A percentile compares a stretch with the other conserved stretches of the same genome.
phyloP scores from a whole-genome alignment of 2,888 invertebrate genomes.

The Cephus runcator region DNA sequence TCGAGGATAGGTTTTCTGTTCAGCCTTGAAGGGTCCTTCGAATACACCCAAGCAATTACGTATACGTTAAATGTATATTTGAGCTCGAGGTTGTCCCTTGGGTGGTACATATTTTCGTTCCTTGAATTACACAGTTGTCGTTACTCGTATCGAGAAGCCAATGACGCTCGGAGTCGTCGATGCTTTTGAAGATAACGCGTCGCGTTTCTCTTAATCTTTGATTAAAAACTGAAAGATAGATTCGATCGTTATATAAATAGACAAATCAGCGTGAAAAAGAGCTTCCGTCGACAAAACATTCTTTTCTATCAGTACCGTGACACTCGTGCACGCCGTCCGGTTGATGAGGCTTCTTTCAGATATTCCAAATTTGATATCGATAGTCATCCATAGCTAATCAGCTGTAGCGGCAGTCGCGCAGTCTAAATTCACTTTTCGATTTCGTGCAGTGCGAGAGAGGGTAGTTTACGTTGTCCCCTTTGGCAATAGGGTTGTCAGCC shows the following conservation, averaged over 20 bases:
- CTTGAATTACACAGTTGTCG: background rate
- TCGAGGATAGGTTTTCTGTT: background rate
- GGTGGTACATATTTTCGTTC: background rate
- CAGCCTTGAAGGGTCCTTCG: background rate
- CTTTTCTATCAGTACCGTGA: background rate
- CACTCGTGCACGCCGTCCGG: background rate
- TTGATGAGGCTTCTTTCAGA: background rate
- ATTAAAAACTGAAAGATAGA: background rate
- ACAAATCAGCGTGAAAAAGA: background rate
- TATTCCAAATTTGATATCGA: background rate
- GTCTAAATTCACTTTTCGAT: background rate
- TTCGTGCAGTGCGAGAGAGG: background rate
- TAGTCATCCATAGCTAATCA: background rate
- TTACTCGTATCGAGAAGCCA: background rate
- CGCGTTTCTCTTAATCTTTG: background rate
- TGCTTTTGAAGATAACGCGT: background rate
- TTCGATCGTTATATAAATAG: background rate
- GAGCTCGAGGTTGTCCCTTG: background rate
- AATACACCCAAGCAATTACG: background rate
- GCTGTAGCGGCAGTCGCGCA: background rate
- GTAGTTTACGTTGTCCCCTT: background rate
- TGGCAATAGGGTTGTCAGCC: background rate
- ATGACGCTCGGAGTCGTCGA: background rate
- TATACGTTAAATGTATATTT: background rate
- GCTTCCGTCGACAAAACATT: background rate